phyloP scores from a whole-genome alignment of 2,113 vertebrate genomes.

The Mastomys coucha region DNA sequence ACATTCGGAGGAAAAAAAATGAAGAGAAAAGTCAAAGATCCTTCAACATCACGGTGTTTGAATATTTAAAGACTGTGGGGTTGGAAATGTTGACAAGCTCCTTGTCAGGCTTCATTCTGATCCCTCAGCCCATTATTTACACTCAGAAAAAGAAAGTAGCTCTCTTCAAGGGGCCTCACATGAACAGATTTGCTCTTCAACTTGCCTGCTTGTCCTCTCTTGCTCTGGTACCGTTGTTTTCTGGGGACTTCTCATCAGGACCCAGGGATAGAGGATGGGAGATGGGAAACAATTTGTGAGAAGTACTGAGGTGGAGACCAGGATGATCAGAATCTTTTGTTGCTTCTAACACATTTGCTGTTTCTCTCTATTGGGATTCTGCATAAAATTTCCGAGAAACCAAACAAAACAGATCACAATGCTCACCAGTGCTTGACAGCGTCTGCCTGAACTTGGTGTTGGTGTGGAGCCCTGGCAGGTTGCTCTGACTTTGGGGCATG shows the following conservation, averaged over 20 bases:
- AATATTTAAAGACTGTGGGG: slow-evolving; percentile 63
- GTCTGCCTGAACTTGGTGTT: neutral
- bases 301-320: neutral
- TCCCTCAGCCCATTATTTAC: slow-evolving; percentile 38
- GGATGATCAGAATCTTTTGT: neutral
- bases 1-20: slow-evolving; percentile 44
- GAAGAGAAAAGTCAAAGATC: slow-evolving; percentile 62
- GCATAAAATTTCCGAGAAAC: neutral
- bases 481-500: neutral
- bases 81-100: slow-evolving; percentile 55
- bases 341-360: neutral
- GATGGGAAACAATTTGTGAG: neutral
- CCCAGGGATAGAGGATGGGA: neutral
- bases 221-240: neutral
- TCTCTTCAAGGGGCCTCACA: neutral
- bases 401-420: neutral
- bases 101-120: slow-evolving; percentile 64
- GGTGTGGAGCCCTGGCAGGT: neutral
- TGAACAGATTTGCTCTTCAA: neutral
- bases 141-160: slow-evolving; percentile 11
- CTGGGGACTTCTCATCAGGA: neutral
- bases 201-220: too few relatives aligned
- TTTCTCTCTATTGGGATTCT: neutral
- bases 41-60: slow-evolving; percentile 63
- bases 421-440: neutral